Conservation (phyloP, 2,888 invertebrate genomes). For the Phrixothrix hirtus region DNA sequence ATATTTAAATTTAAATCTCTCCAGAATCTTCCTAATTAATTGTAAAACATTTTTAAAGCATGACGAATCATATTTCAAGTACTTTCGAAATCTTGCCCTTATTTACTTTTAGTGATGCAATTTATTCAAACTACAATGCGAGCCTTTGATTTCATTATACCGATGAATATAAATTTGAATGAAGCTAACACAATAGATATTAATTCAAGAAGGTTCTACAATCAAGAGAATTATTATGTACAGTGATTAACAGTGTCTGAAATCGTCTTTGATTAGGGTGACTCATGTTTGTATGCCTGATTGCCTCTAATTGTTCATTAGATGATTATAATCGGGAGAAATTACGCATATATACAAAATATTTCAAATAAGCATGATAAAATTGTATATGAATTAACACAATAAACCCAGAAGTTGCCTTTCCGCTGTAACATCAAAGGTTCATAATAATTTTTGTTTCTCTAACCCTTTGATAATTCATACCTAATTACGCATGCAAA, state of each 20-base stretch:
- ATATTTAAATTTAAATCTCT: too few species aligned
- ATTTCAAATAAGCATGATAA: conserved; percentile 2
- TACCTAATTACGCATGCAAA: conserved; percentile 25
- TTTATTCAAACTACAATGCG: conserved; percentile 5
- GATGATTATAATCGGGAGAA: conserved; percentile 35
- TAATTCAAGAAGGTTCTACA: conserved; percentile 50
- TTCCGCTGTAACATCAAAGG: conserved; percentile 19
- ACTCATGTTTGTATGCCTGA: conserved; percentile 45
- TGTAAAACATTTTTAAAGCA: too few species aligned
- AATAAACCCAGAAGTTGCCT: conserved; percentile 1
- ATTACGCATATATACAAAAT: conserved; percentile 22
- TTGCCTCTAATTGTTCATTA: conserved; percentile 48
- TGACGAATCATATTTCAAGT: background rate
- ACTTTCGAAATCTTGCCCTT: conserved; percentile 16
- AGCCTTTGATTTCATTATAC: conserved; percentile 11
- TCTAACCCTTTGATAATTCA: conserved; percentile 21
- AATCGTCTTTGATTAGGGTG: conserved; percentile 43
- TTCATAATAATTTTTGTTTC: conserved; percentile 9
- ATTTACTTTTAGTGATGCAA: conserved; percentile 12
- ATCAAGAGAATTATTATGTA: conserved; percentile 48
- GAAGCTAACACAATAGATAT: conserved; percentile 46
- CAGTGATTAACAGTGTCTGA: conserved; percentile 46
- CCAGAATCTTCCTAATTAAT: too few species aligned
- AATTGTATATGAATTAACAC: background rate
- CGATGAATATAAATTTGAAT: conserved; percentile 29